These are phyloP conservation scores for Cyphomyrus plagiostoma DNA, from an alignment of 2,113 vertebrate genomes.

Conservation along the genomic window DNA sequence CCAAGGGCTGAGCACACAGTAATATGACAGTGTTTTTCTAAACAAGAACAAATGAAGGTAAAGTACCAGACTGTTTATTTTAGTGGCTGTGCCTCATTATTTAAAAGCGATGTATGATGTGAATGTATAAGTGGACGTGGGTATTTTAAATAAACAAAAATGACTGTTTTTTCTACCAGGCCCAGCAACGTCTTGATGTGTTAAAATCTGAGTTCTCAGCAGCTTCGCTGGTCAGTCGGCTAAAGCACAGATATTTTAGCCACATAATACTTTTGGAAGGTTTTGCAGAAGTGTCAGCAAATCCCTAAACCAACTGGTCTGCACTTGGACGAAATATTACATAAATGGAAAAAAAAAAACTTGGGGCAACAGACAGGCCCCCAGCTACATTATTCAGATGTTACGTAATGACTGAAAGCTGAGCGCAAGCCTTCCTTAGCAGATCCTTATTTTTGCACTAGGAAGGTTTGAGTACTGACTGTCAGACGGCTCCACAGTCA, in stretches of 20 bases:
- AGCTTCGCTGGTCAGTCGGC: not conserved
- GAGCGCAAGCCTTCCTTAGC: not conserved
- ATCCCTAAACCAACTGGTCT: not conserved
- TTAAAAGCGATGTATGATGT: not conserved
- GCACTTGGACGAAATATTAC: not conserved
- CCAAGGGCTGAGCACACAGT: not conserved
- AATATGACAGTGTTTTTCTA: not conserved
- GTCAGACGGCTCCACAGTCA: not conserved
- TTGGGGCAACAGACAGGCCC: not conserved
- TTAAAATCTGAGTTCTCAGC: not conserved
- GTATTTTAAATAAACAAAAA: not conserved
- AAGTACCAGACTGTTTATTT: not conserved
- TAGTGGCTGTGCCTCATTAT: not conserved
- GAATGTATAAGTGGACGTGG: not conserved
- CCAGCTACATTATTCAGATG: not conserved
- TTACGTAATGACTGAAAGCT: not conserved
- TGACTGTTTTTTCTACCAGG: not conserved
- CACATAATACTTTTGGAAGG: not conserved
- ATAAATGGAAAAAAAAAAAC: not conserved
- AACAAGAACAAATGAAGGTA: slow-evolving; percentile 15
- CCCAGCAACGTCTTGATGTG: not conserved
- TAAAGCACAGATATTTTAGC: not conserved
- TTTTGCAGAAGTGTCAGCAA: not conserved
- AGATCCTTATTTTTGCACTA: not conserved
- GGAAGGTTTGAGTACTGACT: not conserved